A percentile compares a stretch with the other conserved stretches of the same genome.
Conservation (phyloP, 2,888 invertebrate genomes). For the Drosophila dives region DNA sequence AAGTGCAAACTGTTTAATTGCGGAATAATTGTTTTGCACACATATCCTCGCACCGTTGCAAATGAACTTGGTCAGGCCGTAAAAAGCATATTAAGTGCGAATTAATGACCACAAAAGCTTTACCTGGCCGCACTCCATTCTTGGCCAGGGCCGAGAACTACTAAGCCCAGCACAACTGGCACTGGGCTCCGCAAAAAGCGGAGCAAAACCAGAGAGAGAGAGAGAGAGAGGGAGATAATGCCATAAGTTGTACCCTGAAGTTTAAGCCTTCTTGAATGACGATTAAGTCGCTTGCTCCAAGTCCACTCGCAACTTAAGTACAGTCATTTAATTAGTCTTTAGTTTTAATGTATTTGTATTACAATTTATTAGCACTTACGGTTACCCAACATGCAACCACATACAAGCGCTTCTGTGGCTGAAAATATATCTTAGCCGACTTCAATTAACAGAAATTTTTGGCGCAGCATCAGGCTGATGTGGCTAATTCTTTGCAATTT, state of each 20-base stretch:
- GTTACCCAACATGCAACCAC: slow-evolving; percentile 40
- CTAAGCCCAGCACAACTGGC: slow-evolving; percentile 8
- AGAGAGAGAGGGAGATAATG: slow-evolving; percentile 7
- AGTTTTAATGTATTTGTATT: slow-evolving; percentile 80
- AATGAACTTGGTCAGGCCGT: slow-evolving; percentile 66
- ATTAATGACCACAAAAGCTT: slow-evolving; percentile 80
- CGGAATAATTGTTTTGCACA: slow-evolving; percentile 81
- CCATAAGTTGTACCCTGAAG: slow-evolving; percentile 29
- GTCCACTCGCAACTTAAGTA: slow-evolving; percentile 67
- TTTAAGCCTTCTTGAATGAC: slow-evolving; percentile 44
- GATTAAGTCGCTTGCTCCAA: slow-evolving; percentile 69
- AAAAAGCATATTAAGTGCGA: slow-evolving; percentile 81
- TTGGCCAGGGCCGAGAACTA: slow-evolving; percentile 26
- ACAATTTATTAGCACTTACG: slow-evolving; percentile 78
- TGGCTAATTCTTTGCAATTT: neutral
- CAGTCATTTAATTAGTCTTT: slow-evolving; percentile 79
- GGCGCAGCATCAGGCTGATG: neutral
- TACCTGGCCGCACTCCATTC: slow-evolving; percentile 41
- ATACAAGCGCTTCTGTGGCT: slow-evolving; percentile 13
- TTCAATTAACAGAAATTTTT: slow-evolving; percentile 46
- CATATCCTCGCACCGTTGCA: slow-evolving; percentile 79
- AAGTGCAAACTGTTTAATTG: slow-evolving; percentile 82
- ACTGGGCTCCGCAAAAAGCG: slow-evolving; percentile 55
- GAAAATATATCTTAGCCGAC: slow-evolving; percentile 27
- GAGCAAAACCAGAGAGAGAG: slow-evolving; percentile 46